Evolutionary conservation across 2,888 invertebrate species (phyloP).

Genomic region (Diabrotica balteata): DNA sequence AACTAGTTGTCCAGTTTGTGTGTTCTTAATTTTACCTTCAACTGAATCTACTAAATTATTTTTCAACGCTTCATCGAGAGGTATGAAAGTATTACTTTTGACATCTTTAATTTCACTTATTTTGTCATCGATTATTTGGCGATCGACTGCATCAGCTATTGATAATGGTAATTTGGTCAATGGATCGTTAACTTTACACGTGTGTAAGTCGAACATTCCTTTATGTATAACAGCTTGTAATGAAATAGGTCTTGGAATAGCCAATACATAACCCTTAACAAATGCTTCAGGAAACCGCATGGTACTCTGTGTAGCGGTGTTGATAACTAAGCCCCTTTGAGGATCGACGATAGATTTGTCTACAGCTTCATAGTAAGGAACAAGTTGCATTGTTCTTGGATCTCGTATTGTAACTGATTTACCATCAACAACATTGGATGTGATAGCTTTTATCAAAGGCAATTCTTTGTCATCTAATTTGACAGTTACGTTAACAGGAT

Average conservation of each 20-base stretch:
- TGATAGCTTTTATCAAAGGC: constrained; percentile 79
- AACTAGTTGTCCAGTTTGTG: constrained; percentile 72
- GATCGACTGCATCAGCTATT: constrained; percentile 78
- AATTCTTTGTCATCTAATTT: constrained; percentile 68
- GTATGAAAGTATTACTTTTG: constrained; percentile 72
- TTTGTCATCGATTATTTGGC: constrained; percentile 81
- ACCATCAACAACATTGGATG: constrained; percentile 78
- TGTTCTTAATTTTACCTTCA: constrained; percentile 76
- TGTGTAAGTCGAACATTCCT: constrained; percentile 73
- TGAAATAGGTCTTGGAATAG: constrained; percentile 75
- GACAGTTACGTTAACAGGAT: constrained; percentile 72
- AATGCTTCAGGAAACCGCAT: constrained; percentile 77
- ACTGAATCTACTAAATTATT: constrained; percentile 72
- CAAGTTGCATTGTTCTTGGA: constrained; percentile 75
- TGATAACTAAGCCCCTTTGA: constrained; percentile 73
- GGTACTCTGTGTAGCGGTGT: constrained; percentile 72
- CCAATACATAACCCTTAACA: constrained; percentile 72
- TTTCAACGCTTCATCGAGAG: constrained; percentile 77
- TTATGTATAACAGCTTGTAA: constrained; percentile 78
- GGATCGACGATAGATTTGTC: constrained; percentile 81
- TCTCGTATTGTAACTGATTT: constrained; percentile 78
- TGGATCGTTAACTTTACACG: constrained; percentile 75
- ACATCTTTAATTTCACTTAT: constrained; percentile 84
- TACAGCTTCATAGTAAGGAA: constrained; percentile 82
- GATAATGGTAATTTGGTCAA: constrained; percentile 75